phyloP scores from a whole-genome alignment of 2,113 vertebrate species.

The Sinocyclocheilus anophthalmus region DNA sequence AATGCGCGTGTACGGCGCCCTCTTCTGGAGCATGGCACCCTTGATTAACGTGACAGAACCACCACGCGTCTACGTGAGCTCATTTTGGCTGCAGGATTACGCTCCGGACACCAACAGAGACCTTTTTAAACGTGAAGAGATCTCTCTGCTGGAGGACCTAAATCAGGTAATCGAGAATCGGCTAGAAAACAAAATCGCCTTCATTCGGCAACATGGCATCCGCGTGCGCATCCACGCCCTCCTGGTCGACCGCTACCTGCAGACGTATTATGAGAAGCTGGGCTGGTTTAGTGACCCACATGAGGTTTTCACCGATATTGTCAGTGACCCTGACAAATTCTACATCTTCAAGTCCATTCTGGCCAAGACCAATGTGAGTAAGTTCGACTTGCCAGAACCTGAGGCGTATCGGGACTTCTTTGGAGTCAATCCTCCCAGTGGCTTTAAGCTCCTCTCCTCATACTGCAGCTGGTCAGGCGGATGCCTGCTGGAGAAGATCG shows the following conservation, averaged over 20 bases:
- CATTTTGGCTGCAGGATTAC: constrained; percentile 95
- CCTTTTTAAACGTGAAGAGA: constrained; percentile 94
- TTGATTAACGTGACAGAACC: constrained; percentile 98
- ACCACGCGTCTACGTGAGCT: constrained; percentile 94
- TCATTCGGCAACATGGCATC: constrained; percentile 96
- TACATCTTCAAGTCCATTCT: constrained; percentile 98
- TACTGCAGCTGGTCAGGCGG: constrained; percentile 96
- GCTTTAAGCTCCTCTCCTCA: constrained; percentile 90
- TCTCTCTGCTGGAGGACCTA: constrained; percentile 95
- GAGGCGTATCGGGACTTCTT: constrained; percentile 98
- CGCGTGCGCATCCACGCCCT: constrained; percentile 94
- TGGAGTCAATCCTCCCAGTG: constrained; percentile 88
- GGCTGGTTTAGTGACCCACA: constrained; percentile 97
- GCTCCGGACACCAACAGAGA: constrained; percentile 86
- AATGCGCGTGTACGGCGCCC: constrained; percentile 95
- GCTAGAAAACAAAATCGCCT: constrained; percentile 98
- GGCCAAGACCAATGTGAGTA: constrained; percentile 98
- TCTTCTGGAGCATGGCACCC: constrained; percentile 97
- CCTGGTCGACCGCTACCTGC: constrained; percentile 93
- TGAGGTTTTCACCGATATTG: constrained; percentile 93
- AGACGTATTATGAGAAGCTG: constrained; percentile 97
- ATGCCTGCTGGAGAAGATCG: constrained; percentile 95
- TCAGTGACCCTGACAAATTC: constrained; percentile 96
- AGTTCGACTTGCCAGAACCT: constrained; percentile 94
- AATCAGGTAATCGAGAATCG: constrained; percentile 98